These are phyloP conservation scores for Eledone cirrhosa DNA, from an alignment of 2,888 invertebrate genomes.

Conservation along the genomic window DNA sequence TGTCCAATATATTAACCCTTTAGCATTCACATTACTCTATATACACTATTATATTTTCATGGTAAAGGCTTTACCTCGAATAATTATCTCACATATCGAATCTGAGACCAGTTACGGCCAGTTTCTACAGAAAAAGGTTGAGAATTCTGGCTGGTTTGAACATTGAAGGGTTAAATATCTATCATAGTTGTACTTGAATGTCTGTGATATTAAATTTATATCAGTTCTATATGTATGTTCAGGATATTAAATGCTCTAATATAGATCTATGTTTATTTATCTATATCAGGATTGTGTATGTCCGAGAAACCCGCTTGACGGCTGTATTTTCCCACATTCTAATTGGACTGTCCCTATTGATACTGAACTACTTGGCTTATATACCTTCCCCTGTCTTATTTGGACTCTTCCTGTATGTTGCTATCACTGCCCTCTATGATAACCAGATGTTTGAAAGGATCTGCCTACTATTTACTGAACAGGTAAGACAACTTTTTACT, in stretches of 20 bases:
- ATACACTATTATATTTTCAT: too few relatives aligned
- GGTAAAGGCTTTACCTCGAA: too few relatives aligned
- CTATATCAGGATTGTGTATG: constrained; percentile 68
- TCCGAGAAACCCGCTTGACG: constrained; percentile 71
- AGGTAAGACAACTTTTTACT: constrained; percentile 62
- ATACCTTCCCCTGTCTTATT: constrained; percentile 72
- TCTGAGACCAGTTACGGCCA: too few relatives aligned
- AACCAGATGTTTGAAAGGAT: constrained; percentile 73
- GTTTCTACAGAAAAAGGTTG: too few relatives aligned
- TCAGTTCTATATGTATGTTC: too few relatives aligned
- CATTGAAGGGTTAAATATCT: too few relatives aligned
- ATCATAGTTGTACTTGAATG: too few relatives aligned
- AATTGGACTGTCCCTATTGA: constrained; percentile 71
- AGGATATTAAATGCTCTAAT: background rate
- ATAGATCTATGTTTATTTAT: constrained; percentile 8
- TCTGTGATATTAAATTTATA: too few relatives aligned
- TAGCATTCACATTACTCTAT: too few relatives aligned
- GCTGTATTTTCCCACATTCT: constrained; percentile 70
- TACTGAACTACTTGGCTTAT: constrained; percentile 69
- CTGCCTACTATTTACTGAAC: constrained; percentile 71
- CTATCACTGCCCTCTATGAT: constrained; percentile 71
- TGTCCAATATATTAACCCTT: too few relatives aligned
- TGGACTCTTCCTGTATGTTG: constrained; percentile 73
- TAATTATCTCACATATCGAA: too few relatives aligned
- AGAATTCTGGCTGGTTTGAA: too few relatives aligned